Conservation (phyloP, 1,140 invertebrate genomes). For the Chironomus tepperi region DNA sequence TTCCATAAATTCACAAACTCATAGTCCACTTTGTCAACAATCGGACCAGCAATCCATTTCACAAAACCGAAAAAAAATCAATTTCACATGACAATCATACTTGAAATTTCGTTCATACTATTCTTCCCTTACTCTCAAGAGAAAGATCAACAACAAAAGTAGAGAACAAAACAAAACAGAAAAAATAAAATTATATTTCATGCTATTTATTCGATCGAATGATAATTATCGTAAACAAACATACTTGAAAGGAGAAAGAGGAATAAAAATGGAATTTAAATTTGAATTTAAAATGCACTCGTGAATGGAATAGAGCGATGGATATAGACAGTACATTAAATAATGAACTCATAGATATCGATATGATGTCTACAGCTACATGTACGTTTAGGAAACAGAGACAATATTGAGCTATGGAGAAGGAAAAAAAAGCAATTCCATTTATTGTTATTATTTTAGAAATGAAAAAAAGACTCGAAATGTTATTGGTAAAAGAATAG, state of each 20-base stretch:
- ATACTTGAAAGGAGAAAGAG: background rate
- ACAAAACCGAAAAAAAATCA: too few relatives aligned
- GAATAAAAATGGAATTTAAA: constrained; percentile 5
- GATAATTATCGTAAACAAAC: constrained; percentile 20
- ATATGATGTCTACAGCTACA: too few relatives aligned
- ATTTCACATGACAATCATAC: too few relatives aligned
- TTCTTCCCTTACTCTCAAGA: background rate
- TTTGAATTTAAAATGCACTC: constrained; percentile 8
- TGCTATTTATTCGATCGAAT: constrained; percentile 20
- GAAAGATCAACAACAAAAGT: constrained; percentile 4
- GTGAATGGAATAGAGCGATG: background rate
- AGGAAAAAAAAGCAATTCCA: background rate
- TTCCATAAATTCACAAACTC: too few relatives aligned
- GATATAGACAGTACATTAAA: background rate
- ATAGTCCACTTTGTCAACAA: too few relatives aligned
- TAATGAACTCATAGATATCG: background rate
- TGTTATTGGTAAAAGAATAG: background rate
- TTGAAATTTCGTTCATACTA: too few relatives aligned
- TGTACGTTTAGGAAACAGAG: too few relatives aligned
- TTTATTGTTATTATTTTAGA: background rate
- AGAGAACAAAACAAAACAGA: background rate
- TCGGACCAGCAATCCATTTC: too few relatives aligned
- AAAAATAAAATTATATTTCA: background rate
- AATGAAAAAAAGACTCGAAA: constrained; percentile 2
- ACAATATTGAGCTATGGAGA: background rate